These are phyloP conservation scores for Trichogramma dendrolimi DNA, from an alignment of 2,888 invertebrate genomes.

Conservation along the genomic window DNA sequence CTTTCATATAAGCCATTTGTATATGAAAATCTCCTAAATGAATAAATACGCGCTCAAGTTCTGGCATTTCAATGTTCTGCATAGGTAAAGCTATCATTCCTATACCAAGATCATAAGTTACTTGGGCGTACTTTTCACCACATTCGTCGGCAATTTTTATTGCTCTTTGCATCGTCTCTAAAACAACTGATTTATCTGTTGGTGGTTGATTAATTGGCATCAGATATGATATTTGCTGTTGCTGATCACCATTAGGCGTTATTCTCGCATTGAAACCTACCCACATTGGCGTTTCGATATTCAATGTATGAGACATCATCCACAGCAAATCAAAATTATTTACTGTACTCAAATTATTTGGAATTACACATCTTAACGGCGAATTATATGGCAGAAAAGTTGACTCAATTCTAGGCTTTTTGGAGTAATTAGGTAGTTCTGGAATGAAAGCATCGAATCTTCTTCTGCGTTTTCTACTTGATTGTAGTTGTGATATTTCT, in stretches of 20 bases:
- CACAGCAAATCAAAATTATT: conserved; percentile 37
- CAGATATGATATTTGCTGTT: conserved; percentile 36
- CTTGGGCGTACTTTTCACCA: conserved; percentile 31
- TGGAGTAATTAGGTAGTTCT: background rate
- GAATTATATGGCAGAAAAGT: background rate
- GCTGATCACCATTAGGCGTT: conserved; percentile 24
- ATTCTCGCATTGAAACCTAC: conserved; percentile 36
- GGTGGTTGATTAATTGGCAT: conserved; percentile 38
- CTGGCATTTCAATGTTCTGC: conserved; percentile 34
- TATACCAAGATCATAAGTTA: conserved; percentile 37
- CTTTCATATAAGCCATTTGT: conserved; percentile 37
- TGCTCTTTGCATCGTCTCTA: conserved; percentile 35
- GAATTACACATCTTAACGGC: background rate
- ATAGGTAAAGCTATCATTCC: conserved; percentile 36
- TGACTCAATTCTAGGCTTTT: background rate
- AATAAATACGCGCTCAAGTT: conserved; percentile 43
- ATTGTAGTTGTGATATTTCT: background rate
- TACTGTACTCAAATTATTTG: conserved; percentile 6
- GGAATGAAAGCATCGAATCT: conserved; percentile 5
- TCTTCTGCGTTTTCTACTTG: conserved; percentile 4
- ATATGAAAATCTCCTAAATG: conserved; percentile 43
- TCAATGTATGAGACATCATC: conserved; percentile 30
- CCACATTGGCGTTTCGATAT: conserved; percentile 38
- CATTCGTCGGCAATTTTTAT: conserved; percentile 33
- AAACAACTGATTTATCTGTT: conserved; percentile 34